Percentiles rank a stretch among this genome's conserved stretches.
Evolutionary conservation across 2,797 vertebrate genomes (phyloP).

Genomic region (Sitta carolinensis): DNA sequence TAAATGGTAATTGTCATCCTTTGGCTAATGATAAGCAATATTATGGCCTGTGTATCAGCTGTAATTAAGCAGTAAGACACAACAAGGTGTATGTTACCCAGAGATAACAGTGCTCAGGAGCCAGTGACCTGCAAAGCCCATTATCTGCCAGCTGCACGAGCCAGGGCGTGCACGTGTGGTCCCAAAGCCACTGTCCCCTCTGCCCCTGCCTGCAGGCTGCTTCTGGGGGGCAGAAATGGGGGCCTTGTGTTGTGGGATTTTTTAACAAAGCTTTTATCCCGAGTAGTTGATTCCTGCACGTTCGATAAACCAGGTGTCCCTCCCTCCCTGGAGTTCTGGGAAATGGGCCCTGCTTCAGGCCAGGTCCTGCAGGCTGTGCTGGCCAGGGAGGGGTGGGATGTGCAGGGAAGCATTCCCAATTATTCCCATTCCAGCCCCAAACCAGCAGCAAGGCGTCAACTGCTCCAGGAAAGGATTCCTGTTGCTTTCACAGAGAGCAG

Average conservation of each 20-base stretch:
- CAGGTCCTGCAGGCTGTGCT: neutral
- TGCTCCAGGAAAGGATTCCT: neutral
- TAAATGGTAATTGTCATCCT: constrained; percentile 63
- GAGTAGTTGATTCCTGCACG: rapidly evolving
- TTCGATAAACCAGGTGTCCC: neutral
- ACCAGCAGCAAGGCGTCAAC: neutral
- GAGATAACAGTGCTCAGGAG: constrained; percentile 54
- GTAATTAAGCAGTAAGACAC: constrained; percentile 60
- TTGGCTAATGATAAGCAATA: constrained; percentile 64
- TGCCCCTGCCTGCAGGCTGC: neutral
- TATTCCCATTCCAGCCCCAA: neutral
- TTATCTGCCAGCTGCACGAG: constrained; percentile 52
- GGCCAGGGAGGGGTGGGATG: neutral
- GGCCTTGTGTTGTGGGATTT: neutral
- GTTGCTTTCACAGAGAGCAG: neutral
- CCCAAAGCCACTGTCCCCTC: neutral
- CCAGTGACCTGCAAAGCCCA: constrained; percentile 52
- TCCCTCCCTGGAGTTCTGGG: neutral
- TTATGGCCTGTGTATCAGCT: constrained; percentile 33
- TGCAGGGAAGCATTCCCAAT: neutral
- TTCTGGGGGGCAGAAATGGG: neutral
- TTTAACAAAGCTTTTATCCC: too few species aligned
- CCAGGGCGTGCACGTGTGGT: neutral
- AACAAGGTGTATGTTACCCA: constrained; percentile 62
- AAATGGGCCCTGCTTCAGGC: neutral